These are phyloP conservation scores for Tuberolachnus salignus DNA, from an alignment of 2,888 invertebrate species.

Conservation along the genomic window DNA sequence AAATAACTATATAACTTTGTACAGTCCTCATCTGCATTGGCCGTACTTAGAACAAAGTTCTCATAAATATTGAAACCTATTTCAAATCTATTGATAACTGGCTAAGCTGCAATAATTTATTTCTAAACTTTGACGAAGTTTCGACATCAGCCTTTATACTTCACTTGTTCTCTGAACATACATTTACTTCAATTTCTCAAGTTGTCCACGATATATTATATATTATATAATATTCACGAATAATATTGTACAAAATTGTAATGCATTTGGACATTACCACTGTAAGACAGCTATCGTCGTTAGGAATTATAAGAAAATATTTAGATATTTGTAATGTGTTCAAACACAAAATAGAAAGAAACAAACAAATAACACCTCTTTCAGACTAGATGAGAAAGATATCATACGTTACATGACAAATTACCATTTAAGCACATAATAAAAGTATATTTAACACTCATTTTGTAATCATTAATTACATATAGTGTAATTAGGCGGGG, in stretches of 20 bases:
- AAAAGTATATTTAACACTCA: background rate
- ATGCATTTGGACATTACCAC: no score
- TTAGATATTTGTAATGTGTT: background rate
- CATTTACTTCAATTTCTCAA: no score
- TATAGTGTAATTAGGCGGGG: background rate
- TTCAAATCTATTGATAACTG: background rate
- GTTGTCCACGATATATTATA: background rate
- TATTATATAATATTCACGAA: background rate
- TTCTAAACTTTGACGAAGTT: slow-evolving; percentile 13
- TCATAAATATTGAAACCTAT: slow-evolving; percentile 1
- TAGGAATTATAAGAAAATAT: background rate
- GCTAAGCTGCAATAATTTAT: no score
- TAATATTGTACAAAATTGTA: background rate
- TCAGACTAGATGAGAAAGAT: background rate
- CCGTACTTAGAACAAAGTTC: background rate
- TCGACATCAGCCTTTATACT: background rate
- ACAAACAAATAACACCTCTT: background rate
- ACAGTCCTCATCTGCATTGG: background rate
- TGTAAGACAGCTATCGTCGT: background rate
- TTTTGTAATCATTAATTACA: background rate
- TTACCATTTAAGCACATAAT: background rate
- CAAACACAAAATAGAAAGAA: background rate
- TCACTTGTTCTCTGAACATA: background rate
- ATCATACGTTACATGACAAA: background rate
- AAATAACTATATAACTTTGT: background rate